These are phyloP conservation scores for Phocides pigmalion DNA, from an alignment of 1,140 invertebrate genomes.

Conservation along the genomic window DNA sequence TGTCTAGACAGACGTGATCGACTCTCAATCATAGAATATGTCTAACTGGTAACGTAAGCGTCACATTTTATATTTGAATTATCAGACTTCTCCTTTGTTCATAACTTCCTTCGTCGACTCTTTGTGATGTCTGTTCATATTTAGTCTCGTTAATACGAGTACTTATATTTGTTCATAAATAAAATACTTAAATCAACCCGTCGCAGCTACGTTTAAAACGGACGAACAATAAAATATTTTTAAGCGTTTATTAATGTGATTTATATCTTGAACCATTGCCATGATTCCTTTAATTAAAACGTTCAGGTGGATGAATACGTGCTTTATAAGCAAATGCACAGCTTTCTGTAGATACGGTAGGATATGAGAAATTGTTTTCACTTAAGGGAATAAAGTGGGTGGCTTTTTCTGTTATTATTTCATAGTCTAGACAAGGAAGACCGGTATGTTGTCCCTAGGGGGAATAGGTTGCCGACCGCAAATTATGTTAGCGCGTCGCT, in stretches of 20 bases:
- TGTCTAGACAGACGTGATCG: constrained; percentile 44
- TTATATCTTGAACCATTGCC: constrained; percentile 6
- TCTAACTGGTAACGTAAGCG: constrained; percentile 13
- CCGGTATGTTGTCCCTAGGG: constrained; percentile 54
- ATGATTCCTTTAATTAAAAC: constrained; percentile 25
- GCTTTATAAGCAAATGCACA: constrained; percentile 12
- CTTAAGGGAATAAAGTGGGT: constrained; percentile 24
- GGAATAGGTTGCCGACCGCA: constrained; percentile 73
- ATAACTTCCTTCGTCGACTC: not conserved
- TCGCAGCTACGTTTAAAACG: not conserved
- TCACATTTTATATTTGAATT: constrained; percentile 10
- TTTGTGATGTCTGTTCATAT: constrained; percentile 2
- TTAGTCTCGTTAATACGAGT: not conserved
- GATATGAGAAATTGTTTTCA: constrained; percentile 29
- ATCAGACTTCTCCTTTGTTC: constrained; percentile 1
- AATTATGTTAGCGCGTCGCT: constrained; percentile 66
- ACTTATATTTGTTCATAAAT: not conserved
- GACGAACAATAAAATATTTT: not conserved
- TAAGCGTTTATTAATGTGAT: not conserved
- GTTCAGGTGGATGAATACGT: constrained; percentile 9
- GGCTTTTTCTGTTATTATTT: constrained; percentile 43
- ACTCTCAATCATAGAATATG: constrained; percentile 22
- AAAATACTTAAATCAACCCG: not conserved
- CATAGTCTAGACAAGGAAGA: constrained; percentile 65
- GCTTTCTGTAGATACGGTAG: not conserved